phyloP scores from a whole-genome alignment of 2,113 vertebrate species.

The Mustelus asterias region DNA sequence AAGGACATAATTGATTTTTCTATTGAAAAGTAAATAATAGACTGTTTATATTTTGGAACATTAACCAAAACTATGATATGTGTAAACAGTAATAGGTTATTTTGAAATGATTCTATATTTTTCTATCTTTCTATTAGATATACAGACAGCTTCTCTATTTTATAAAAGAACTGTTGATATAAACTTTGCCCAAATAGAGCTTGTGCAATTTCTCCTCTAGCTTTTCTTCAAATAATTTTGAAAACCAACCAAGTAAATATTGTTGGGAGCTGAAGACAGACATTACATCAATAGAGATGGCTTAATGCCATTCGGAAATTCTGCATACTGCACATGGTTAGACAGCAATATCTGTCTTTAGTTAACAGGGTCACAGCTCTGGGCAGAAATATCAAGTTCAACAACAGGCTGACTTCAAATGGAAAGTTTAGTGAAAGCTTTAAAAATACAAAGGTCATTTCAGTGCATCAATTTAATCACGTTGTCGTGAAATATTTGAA shows the following conservation, averaged over 20 bases:
- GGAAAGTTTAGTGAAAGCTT: too few species aligned
- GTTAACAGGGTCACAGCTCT: conserved; percentile 10
- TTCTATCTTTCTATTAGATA: neutral
- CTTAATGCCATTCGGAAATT: neutral
- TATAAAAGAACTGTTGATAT: neutral
- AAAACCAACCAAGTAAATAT: neutral
- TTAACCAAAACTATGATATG: neutral
- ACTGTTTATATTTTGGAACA: neutral
- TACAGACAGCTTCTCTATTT: neutral
- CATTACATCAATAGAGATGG: neutral
- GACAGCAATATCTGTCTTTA: neutral
- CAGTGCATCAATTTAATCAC: neutral
- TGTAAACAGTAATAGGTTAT: neutral
- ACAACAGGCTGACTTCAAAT: too few species aligned
- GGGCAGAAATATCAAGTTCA: neutral
- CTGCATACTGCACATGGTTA: neutral
- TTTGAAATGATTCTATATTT: neutral
- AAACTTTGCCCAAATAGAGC: neutral
- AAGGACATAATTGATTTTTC: neutral
- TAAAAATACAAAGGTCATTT: neutral
- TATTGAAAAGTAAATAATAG: neutral
- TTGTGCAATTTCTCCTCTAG: neutral
- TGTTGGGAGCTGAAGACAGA: neutral
- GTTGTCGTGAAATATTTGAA: neutral
- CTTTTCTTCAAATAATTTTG: neutral